phyloP scores from a whole-genome alignment of 2,888 invertebrate genomes.

The Chrysomela aeneicollis region DNA sequence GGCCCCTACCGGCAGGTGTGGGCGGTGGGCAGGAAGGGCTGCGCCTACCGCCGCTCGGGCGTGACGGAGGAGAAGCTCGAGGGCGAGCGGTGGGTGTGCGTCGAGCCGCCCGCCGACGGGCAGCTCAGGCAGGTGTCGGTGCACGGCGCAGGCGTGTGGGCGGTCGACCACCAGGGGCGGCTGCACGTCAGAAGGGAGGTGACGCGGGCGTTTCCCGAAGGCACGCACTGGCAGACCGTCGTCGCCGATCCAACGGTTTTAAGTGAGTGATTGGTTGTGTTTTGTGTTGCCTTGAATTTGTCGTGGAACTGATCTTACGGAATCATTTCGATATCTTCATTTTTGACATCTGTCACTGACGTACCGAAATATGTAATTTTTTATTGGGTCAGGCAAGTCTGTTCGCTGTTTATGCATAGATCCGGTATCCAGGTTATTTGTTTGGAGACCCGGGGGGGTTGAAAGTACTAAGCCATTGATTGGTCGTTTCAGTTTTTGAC shows the following conservation, averaged over 20 bases:
- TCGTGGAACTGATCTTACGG: too few relatives aligned
- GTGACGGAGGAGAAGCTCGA: slow-evolving; percentile 73
- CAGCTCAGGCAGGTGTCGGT: slow-evolving; percentile 79
- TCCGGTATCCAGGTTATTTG: too few relatives aligned
- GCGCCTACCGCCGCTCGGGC: slow-evolving; percentile 81
- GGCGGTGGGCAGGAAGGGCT: slow-evolving; percentile 88
- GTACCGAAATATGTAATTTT: too few relatives aligned
- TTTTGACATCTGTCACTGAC: too few relatives aligned
- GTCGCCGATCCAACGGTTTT: slow-evolving; percentile 68
- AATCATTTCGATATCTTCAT: too few relatives aligned
- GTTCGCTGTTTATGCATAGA: too few relatives aligned
- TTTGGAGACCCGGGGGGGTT: too few relatives aligned
- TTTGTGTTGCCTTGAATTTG: too few relatives aligned
- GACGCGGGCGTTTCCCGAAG: slow-evolving; percentile 78
- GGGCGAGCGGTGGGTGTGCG: slow-evolving; percentile 77
- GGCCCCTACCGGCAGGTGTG: slow-evolving; percentile 76
- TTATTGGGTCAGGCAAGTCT: too few relatives aligned
- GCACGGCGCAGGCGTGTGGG: slow-evolving; percentile 80
- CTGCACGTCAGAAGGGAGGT: slow-evolving; percentile 83
- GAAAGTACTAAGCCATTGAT: too few relatives aligned
- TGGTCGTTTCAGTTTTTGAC: too few relatives aligned
- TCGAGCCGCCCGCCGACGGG: slow-evolving; percentile 73
- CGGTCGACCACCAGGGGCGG: slow-evolving; percentile 75
- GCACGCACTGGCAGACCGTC: slow-evolving; percentile 83
- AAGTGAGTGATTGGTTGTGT: too few relatives aligned